Conservation (phyloP, 2,888 invertebrate species). For the Formica aserva region DNA sequence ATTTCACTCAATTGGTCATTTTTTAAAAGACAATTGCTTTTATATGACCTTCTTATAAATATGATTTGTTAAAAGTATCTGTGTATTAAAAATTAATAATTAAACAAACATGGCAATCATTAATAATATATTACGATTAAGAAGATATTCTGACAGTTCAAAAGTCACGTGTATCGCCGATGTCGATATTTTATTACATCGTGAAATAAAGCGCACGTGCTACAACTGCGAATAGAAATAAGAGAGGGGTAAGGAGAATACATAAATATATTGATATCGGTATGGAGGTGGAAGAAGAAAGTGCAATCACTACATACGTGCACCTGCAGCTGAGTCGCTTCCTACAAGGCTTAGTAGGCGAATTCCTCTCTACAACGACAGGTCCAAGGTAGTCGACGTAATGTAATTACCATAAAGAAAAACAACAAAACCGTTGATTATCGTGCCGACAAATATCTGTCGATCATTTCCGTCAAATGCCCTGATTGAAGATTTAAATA, state of each 20-base stretch:
- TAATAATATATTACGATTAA: neutral
- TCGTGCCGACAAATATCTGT: constrained; percentile 10
- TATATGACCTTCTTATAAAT: neutral
- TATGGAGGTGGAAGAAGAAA: constrained; percentile 43
- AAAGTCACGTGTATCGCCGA: neutral
- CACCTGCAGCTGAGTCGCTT: constrained; percentile 64
- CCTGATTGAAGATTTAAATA: constrained; percentile 22
- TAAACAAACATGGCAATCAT: neutral
- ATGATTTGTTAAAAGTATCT: neutral
- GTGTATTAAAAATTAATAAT: neutral
- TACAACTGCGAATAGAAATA: constrained; percentile 56
- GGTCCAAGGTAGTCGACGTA: constrained; percentile 23
- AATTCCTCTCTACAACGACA: constrained; percentile 38
- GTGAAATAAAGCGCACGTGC: constrained; percentile 58
- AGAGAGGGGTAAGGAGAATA: constrained; percentile 49
- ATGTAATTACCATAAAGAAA: constrained; percentile 22
- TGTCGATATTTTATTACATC: neutral
- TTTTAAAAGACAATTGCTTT: neutral
- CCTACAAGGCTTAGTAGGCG: constrained; percentile 56
- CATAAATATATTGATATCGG: constrained; percentile 58
- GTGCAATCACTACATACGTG: constrained; percentile 64
- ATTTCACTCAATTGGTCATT: neutral
- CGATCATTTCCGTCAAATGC: neutral
- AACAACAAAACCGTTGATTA: constrained; percentile 33
- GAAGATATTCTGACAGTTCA: neutral